phyloP scores from a whole-genome alignment of 2,888 invertebrate species.

The Druceiella hillmani region DNA sequence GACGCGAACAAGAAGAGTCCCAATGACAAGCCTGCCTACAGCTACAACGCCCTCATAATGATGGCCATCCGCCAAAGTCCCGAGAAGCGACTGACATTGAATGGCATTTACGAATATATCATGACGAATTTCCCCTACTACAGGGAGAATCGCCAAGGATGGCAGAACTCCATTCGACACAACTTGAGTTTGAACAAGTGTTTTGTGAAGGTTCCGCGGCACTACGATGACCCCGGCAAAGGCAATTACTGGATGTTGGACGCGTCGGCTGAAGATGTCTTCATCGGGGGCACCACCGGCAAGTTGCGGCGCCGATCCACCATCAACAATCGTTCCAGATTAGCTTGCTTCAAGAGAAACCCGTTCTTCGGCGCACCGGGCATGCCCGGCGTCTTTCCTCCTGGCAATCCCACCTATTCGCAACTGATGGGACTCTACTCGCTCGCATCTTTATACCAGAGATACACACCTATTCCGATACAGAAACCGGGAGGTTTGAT shows the following conservation, averaged over 20 bases:
- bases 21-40: slow-evolving; percentile 84
- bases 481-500: slow-evolving; percentile 43
- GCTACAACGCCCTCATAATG: slow-evolving; percentile 93
- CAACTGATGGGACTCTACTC: slow-evolving; percentile 54
- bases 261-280: slow-evolving; percentile 86
- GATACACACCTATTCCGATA: slow-evolving; percentile 57
- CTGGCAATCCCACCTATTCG: slow-evolving; percentile 48
- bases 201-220: slow-evolving; percentile 86
- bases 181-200: slow-evolving; percentile 91
- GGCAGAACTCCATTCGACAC: slow-evolving; percentile 94
- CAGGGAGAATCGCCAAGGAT: slow-evolving; percentile 87
- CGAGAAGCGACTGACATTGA: slow-evolving; percentile 78
- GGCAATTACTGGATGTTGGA: slow-evolving; percentile 97
- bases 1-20: slow-evolving; percentile 56
- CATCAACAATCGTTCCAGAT: slow-evolving; percentile 77
- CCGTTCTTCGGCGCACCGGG: slow-evolving; percentile 55
- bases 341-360: slow-evolving; percentile 84
- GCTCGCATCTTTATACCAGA: slow-evolving; percentile 60
- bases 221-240: slow-evolving; percentile 93
- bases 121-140: slow-evolving; percentile 93
- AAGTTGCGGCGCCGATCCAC: slow-evolving; percentile 88
- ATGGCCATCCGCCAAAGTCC: slow-evolving; percentile 89
- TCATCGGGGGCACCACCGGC: slow-evolving; percentile 89
- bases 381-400: slow-evolving; percentile 54
- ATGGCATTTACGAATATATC: slow-evolving; percentile 91